phyloP scores from a whole-genome alignment of 2,797 vertebrate species.

The Hipposideros larvatus region DNA sequence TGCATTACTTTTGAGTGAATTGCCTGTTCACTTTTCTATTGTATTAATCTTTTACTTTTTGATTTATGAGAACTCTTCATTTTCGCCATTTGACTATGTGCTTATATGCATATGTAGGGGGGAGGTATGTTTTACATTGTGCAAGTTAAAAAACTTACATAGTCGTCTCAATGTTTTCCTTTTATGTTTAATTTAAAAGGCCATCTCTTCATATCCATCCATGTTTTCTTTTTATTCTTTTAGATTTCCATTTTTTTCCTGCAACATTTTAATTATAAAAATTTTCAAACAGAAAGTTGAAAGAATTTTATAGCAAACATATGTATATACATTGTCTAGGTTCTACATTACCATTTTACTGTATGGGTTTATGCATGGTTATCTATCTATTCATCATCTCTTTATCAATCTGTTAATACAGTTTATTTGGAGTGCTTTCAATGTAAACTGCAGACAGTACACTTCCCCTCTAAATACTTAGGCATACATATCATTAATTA shows the following conservation, averaged over 20 bases:
- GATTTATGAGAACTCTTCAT: background rate
- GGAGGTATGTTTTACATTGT: background rate
- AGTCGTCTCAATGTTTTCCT: background rate
- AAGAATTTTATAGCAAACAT: background rate
- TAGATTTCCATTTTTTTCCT: background rate
- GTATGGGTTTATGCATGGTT: background rate
- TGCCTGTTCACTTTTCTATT: background rate
- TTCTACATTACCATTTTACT: background rate
- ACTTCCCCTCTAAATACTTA: background rate
- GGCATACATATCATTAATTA: background rate
- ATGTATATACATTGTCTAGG: background rate
- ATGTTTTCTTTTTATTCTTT: background rate
- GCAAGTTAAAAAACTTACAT: background rate
- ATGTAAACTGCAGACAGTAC: background rate
- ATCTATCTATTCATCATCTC: background rate
- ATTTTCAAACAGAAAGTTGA: background rate
- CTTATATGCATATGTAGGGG: rapidly evolving
- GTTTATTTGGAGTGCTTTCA: background rate
- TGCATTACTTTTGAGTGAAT: background rate
- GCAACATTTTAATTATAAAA: background rate
- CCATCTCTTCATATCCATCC: background rate
- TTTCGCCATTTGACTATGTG: background rate
- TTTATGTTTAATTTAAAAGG: background rate
- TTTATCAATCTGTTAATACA: background rate
- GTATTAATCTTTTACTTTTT: background rate